Base-by-base conservation (phyloP, 2,797 vertebrate genomes). In the Tadarida brasiliensis region DNA sequence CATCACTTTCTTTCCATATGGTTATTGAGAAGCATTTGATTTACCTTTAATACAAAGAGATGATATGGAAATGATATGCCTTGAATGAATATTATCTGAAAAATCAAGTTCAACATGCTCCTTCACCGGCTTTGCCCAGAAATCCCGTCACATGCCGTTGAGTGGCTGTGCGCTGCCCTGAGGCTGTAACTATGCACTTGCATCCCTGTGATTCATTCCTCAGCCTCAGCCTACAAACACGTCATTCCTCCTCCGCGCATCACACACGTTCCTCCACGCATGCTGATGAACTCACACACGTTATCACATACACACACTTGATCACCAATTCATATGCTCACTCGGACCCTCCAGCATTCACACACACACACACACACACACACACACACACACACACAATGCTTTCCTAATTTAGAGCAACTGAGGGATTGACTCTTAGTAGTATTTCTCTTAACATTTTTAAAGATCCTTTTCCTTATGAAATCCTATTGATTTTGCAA, bases 31-130 rank as follows among this genome's bases (percentile, higher is more conserved):
- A 30, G 33, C 8, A 54, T 95, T 77, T 95, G 54, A 87, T 71
- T 94, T 94, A 59, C 15, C 51, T 65, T 90, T 70, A 68, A 39
- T 49, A 54, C 11, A 61, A 74, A 84, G 47, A 59, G 28, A 76
- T 93, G 11, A 35, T 51, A 61, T 65, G 24, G 65, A 68, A 92
- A 74, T 86, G 63, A 73, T 28, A 33, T 61, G 26, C 7, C 61
- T 76, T 51, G 39, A n/a, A 77, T 78, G 61, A 81, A 57, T 82
- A 65, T 57, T 90, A 59, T 84, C 47, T 90, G 77, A 96, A 90
- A 22, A 87, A 84, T 87, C 54, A 65, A 70, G 24, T 77, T 95
- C 47, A 92, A 54, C 20, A 84, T 65, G 49, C 65, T 95, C n/a
- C 39, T 91, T 51, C 30, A 84, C 49, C 7, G 74, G 49, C 14